Evolutionary conservation across 2,113 vertebrate genomes (phyloP).

Genomic region (Actenoides lindsayi): DNA sequence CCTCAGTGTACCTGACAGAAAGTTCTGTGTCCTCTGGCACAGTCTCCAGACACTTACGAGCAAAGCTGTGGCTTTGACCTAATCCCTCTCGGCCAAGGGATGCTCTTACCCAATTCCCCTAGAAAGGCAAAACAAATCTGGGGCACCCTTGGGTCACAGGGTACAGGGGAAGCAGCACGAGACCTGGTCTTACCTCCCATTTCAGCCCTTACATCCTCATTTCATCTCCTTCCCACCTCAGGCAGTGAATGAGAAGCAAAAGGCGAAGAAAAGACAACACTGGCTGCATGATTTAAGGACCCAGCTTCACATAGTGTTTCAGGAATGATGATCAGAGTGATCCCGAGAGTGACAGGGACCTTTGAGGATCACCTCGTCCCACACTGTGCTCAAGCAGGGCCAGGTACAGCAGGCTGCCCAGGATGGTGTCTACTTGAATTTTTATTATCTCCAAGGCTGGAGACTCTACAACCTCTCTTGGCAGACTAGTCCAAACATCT

Average conservation of each 20-base stretch:
- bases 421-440: not conserved
- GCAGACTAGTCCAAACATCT: not conserved
- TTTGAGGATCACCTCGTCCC: not conserved
- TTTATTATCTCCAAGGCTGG: not conserved
- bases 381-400: not conserved
- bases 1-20: too few species aligned
- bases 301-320: not conserved
- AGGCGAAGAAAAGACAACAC: not conserved
- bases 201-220: not conserved
- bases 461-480: not conserved
- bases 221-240: not conserved
- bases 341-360: not conserved
- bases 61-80: too few species aligned
- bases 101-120: not conserved
- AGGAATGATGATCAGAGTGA: not conserved
- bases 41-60: too few species aligned
- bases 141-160: fast-evolving
- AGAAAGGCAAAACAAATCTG: not conserved
- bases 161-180: not conserved
- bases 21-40: too few species aligned
- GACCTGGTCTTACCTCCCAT: not conserved
- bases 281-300: not conserved
- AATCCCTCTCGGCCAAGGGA: not conserved
- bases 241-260: not conserved
- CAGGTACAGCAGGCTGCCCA: not conserved